Percentiles rank a stretch among this genome's conserved stretches.
Conservation (phyloP, 2,888 invertebrate species). For the Seladonia tumulorum region DNA sequence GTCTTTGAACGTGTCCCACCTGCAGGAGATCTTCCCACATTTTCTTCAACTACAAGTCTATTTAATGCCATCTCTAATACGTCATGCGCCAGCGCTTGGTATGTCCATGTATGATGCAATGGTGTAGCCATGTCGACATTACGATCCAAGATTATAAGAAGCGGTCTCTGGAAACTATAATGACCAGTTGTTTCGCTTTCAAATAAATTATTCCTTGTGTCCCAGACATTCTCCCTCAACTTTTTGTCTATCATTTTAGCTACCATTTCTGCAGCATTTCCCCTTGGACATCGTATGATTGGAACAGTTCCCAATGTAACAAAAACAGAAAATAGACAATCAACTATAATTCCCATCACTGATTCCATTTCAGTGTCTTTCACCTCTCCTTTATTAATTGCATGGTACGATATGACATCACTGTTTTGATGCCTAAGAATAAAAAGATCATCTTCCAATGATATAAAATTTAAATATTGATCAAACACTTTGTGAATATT, state of each 20-base stretch:
- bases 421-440: conserved; percentile 96
- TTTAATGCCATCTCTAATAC: conserved; percentile 96
- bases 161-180: conserved; percentile 95
- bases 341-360: conserved; percentile 97
- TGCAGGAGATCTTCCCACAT: conserved; percentile 84
- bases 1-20: conserved; percentile 91
- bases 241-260: conserved; percentile 98
- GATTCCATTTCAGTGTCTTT: conserved; percentile 98
- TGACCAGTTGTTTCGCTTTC: conserved; percentile 92
- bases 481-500: conserved; percentile 97
- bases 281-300: conserved; percentile 92
- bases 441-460: conserved; percentile 98
- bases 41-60: conserved; percentile 90
- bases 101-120: conserved; percentile 99
- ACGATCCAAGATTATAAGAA: conserved; percentile 96
- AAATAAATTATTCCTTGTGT: conserved; percentile 98
- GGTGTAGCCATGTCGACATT: conserved; percentile 99
- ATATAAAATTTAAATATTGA: conserved; percentile 99
- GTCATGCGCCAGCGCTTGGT: conserved; percentile 99
- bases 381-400: conserved; percentile 96
- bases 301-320: conserved; percentile 94
- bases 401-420: conserved; percentile 96
- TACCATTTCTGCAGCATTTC: conserved; percentile 99
- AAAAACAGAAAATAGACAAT: conserved; percentile 98
- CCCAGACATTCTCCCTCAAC: conserved; percentile 97